Evolutionary conservation across 1,140 invertebrate species (phyloP).

Genomic region (Drosophila tsacasi): DNA sequence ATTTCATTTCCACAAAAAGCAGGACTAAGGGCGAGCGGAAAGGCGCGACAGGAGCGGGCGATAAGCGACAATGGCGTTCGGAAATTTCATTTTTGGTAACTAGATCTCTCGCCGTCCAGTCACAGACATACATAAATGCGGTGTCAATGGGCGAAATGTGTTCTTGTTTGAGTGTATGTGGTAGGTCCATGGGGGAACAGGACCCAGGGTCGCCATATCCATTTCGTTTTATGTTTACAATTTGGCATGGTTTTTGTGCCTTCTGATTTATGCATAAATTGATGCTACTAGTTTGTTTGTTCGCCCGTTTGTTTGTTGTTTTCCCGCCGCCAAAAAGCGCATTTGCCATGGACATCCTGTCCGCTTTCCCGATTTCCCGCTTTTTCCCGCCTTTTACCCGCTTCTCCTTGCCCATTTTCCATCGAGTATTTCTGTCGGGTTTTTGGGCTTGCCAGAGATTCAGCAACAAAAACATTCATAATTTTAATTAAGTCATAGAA

Average conservation of each 20-base stretch:
- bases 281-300: conserved; percentile 64
- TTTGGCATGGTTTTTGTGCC: conserved; percentile 68
- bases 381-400: neutral
- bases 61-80: conserved; percentile 57
- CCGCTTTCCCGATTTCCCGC: conserved; percentile 20
- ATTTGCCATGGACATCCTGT: conserved; percentile 62
- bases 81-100: conserved; percentile 67
- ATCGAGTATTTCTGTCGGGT: conserved; percentile 9
- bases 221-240: conserved; percentile 64
- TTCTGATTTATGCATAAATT: conserved; percentile 74
- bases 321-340: conserved; percentile 59
- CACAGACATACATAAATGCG: conserved; percentile 28
- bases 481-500: conserved; percentile 78
- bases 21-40: neutral
- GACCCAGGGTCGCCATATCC: conserved; percentile 7
- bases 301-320: conserved; percentile 39
- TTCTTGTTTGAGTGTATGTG: neutral
- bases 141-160: conserved; percentile 35
- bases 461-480: conserved; percentile 65
- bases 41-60: conserved; percentile 8
- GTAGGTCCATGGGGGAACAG: neutral
- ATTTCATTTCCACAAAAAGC: conserved; percentile 17
- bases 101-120: conserved; percentile 21
- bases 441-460: conserved; percentile 42
- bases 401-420: neutral